These are phyloP conservation scores for Phylloscopus trochiloides DNA, from an alignment of 2,113 vertebrate genomes.

Conservation along the genomic window DNA sequence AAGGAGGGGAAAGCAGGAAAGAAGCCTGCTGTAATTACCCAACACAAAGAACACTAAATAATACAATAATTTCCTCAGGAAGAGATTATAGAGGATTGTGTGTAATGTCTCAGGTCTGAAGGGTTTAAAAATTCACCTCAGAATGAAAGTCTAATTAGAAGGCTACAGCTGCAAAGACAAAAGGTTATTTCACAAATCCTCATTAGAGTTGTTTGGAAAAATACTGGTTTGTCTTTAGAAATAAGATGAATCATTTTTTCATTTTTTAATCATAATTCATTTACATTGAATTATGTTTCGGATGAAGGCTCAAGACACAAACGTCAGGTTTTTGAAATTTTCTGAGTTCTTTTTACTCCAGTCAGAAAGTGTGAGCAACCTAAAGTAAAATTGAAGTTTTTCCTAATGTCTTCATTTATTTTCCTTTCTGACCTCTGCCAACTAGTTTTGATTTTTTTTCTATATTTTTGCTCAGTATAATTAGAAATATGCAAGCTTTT, in stretches of 20 bases:
- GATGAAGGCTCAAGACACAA: not conserved
- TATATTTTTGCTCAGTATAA: not conserved
- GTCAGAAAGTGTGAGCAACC: not conserved
- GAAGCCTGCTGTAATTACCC: not conserved
- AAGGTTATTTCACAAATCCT: not conserved
- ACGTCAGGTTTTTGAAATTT: not conserved
- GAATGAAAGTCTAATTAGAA: conserved; percentile 9
- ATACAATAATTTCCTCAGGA: conserved; percentile 31
- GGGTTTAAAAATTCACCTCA: conserved; percentile 14
- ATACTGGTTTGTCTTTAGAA: not conserved
- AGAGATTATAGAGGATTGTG: conserved; percentile 29
- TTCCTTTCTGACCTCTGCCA: not conserved
- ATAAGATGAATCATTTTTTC: not conserved
- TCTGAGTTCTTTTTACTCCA: not conserved
- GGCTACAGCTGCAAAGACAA: not conserved
- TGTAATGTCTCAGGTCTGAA: not conserved
- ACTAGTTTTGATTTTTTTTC: not conserved
- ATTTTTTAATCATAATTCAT: not conserved
- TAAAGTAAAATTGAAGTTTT: not conserved
- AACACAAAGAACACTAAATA: not conserved
- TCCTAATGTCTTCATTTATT: not conserved
- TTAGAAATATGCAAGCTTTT: not conserved
- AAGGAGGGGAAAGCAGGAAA: not conserved
- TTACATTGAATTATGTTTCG: not conserved
- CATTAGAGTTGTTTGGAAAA: conserved; percentile 9